A percentile compares a stretch with the other conserved stretches of the same genome.
These are phyloP conservation scores for Goniozus legneri DNA, from an alignment of 1,140 invertebrate species.

Conservation along the genomic window DNA sequence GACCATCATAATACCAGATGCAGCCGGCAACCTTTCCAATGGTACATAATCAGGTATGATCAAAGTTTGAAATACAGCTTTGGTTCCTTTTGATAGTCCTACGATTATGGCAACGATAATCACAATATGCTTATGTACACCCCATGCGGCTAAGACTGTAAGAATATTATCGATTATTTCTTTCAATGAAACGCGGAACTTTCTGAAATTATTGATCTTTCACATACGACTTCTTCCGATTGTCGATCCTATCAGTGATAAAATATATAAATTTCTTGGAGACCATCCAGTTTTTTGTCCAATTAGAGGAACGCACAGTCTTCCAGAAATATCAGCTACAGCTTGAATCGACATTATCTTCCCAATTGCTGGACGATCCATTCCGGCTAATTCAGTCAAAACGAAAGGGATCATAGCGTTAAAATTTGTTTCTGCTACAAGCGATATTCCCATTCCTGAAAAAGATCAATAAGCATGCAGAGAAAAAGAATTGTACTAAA, in stretches of 20 bases:
- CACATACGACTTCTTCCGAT: constrained; percentile 41
- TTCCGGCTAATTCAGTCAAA: constrained; percentile 34
- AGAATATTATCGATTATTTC: no score
- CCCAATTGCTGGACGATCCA: constrained; percentile 34
- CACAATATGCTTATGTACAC: constrained; percentile 6
- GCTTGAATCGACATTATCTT: constrained; percentile 40
- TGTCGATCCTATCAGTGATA: constrained; percentile 38
- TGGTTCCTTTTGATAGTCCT: constrained; percentile 66
- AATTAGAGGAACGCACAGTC: constrained; percentile 40
- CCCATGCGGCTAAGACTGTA: not conserved
- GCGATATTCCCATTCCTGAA: constrained; percentile 22
- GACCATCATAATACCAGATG: constrained; percentile 64
- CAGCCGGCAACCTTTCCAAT: constrained; percentile 62
- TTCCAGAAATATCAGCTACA: constrained; percentile 36
- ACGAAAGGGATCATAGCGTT: constrained; percentile 44
- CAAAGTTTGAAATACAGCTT: constrained; percentile 66
- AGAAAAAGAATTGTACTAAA: not conserved
- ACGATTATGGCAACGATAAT: constrained; percentile 38
- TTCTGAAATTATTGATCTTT: no score
- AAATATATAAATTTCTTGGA: constrained; percentile 38
- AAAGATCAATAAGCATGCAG: not conserved
- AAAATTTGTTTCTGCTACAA: constrained; percentile 35
- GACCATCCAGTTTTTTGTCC: constrained; percentile 30
- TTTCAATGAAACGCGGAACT: no score
- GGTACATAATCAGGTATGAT: constrained; percentile 67